Conservation (phyloP, 2,797 vertebrate genomes). For the Meriones psammophilus region DNA sequence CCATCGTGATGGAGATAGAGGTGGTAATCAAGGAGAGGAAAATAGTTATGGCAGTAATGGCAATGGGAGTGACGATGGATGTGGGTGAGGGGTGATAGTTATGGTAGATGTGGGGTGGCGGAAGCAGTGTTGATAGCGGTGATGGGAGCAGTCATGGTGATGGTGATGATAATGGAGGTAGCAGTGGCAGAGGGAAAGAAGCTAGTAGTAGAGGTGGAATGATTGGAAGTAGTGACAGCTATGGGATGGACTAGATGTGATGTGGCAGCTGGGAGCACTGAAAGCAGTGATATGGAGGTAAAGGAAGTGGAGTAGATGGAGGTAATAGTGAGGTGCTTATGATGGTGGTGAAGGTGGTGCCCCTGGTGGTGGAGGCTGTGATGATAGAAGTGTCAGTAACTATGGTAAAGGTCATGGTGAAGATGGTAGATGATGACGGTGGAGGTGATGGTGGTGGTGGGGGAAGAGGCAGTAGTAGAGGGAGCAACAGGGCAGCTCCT, state of each 20-base stretch:
- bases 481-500: not conserved
- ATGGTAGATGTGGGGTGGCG: rapidly evolving
- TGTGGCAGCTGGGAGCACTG: too few relatives aligned
- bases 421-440: too few relatives aligned
- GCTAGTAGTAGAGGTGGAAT: not conserved
- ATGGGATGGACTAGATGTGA: too few relatives aligned
- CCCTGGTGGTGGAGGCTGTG: not conserved
- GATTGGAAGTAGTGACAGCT: not conserved
- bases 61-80: rapidly evolving
- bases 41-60: too few relatives aligned
- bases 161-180: not conserved
- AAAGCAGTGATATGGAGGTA: not conserved
- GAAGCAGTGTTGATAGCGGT: rapidly evolving
- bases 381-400: not conserved
- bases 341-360: not conserved
- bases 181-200: not conserved
- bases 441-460: too few relatives aligned
- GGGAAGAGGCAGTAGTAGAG: not conserved
- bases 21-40: rapidly evolving
- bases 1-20: too few relatives aligned
- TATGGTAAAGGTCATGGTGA: not conserved
- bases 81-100: rapidly evolving
- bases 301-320: not conserved
- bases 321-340: not conserved
- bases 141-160: rapidly evolving